phyloP scores from a whole-genome alignment of 2,797 vertebrate genomes.

The Schizopygopsis malacanthus region DNA sequence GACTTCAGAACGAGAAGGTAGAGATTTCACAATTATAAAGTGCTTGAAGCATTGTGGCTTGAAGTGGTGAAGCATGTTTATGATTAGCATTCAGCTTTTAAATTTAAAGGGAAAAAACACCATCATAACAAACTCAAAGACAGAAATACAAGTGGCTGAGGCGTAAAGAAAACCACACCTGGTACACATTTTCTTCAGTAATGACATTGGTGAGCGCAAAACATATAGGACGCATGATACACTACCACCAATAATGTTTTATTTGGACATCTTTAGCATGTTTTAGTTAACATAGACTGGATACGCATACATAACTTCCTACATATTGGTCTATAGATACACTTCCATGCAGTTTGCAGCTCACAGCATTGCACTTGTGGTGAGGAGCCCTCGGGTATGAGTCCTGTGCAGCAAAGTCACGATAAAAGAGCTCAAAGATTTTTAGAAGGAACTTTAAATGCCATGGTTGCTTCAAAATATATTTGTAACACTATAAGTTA shows the following conservation, averaged over 20 bases:
- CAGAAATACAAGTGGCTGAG: background rate
- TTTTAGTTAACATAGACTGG: background rate
- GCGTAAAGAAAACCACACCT: slow-evolving; percentile 56
- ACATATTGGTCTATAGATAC: too few relatives aligned
- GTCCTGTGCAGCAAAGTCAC: background rate
- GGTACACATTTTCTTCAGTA: slow-evolving; percentile 69
- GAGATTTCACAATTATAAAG: slow-evolving; percentile 9
- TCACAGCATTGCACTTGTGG: background rate
- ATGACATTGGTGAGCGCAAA: slow-evolving; percentile 57
- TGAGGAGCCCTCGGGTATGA: background rate
- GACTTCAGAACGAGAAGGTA: slow-evolving; percentile 98
- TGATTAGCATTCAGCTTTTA: background rate
- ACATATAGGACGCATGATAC: slow-evolving; percentile 69
- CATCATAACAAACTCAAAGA: background rate
- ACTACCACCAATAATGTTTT: slow-evolving; percentile 62
- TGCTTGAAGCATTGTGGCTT: background rate
- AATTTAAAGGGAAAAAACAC: background rate
- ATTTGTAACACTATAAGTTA: background rate
- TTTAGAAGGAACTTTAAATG: background rate
- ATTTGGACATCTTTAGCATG: slow-evolving; percentile 55
- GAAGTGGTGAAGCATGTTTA: background rate
- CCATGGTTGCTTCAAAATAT: background rate
- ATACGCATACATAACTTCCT: too few relatives aligned
- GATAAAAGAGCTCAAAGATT: background rate
- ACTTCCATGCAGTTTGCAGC: background rate